These are phyloP conservation scores for Zeugodacus cucurbitae DNA, from an alignment of 1,140 invertebrate species.

Conservation along the genomic window DNA sequence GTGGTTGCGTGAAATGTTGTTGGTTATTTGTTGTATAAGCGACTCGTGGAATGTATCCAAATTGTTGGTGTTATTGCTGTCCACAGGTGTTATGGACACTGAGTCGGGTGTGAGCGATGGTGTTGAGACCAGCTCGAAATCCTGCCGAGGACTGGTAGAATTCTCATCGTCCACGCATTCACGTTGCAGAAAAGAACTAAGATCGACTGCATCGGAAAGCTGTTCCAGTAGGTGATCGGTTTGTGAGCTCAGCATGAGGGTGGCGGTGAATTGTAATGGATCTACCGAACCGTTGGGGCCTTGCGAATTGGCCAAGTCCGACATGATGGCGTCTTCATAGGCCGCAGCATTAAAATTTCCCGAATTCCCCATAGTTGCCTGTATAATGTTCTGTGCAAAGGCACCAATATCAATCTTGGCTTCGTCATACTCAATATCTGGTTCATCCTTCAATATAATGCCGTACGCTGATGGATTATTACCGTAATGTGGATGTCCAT, in stretches of 20 bases:
- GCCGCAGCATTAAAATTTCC: slow-evolving; percentile 76
- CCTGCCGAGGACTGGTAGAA: slow-evolving; percentile 66
- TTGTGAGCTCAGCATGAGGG: slow-evolving; percentile 79
- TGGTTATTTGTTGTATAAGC: slow-evolving; percentile 68
- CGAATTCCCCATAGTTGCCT: slow-evolving; percentile 67
- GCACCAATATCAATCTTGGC: slow-evolving; percentile 74
- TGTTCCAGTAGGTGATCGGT: slow-evolving; percentile 80
- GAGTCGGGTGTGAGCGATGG: slow-evolving; percentile 74
- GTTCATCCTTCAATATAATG: slow-evolving; percentile 80
- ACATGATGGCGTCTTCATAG: slow-evolving; percentile 81
- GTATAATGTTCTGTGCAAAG: slow-evolving; percentile 63
- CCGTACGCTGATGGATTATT: slow-evolving; percentile 82
- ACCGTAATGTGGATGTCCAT: slow-evolving; percentile 77
- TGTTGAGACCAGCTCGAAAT: slow-evolving; percentile 68
- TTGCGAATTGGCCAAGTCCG: slow-evolving; percentile 73
- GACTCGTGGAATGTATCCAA: slow-evolving; percentile 76
- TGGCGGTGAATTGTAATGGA: slow-evolving; percentile 83
- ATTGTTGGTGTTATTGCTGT: slow-evolving; percentile 63
- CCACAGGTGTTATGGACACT: slow-evolving; percentile 72
- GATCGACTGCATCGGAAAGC: slow-evolving; percentile 78
- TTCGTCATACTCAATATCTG: slow-evolving; percentile 78
- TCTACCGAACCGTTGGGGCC: slow-evolving; percentile 71
- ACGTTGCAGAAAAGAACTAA: slow-evolving; percentile 76
- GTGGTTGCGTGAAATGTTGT: slow-evolving; percentile 63
- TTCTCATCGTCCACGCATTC: slow-evolving; percentile 71